Evolutionary conservation across 1,140 invertebrate species (phyloP).

Genomic region (Cydia amplana): DNA sequence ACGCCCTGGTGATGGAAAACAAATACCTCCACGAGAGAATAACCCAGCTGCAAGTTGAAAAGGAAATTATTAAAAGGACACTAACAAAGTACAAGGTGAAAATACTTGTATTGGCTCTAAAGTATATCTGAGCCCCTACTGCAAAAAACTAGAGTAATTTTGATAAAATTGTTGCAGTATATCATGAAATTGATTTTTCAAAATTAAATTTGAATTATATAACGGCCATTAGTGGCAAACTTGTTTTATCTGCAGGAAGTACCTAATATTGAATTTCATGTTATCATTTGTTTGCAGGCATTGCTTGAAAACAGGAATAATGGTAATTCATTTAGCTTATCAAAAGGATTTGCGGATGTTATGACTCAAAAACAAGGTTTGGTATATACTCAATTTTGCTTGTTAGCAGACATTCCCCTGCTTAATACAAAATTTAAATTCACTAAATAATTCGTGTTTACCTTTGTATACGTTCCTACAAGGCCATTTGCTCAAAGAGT

Average conservation of each 20-base stretch:
- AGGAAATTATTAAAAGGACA: slow-evolving; percentile 86
- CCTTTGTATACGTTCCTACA: too few relatives aligned
- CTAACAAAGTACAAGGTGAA: slow-evolving; percentile 86
- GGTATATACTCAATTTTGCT: slow-evolving; percentile 13
- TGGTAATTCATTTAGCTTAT: slow-evolving; percentile 57
- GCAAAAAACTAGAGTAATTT: too few relatives aligned
- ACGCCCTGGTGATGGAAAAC: slow-evolving; percentile 90
- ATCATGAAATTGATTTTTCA: too few relatives aligned
- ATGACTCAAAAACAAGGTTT: slow-evolving; percentile 74
- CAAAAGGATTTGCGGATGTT: slow-evolving; percentile 64
- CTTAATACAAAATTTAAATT: too few relatives aligned
- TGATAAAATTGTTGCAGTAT: too few relatives aligned
- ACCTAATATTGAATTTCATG: neutral
- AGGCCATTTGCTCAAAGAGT: too few relatives aligned
- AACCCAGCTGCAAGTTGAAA: slow-evolving; percentile 89
- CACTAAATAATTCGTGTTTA: too few relatives aligned
- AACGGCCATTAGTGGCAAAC: neutral
- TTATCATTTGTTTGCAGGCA: slow-evolving; percentile 52
- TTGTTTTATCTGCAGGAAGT: neutral
- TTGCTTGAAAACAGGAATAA: slow-evolving; percentile 66
- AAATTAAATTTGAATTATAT: too few relatives aligned
- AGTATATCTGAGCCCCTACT: too few relatives aligned
- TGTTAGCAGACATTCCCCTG: neutral
- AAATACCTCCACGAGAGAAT: slow-evolving; percentile 90
- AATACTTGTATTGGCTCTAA: neutral